Percentiles rank a stretch among this genome's conserved stretches.
Evolutionary conservation across 1,140 invertebrate species (phyloP).

Genomic region (Neodiprion lecontei): DNA sequence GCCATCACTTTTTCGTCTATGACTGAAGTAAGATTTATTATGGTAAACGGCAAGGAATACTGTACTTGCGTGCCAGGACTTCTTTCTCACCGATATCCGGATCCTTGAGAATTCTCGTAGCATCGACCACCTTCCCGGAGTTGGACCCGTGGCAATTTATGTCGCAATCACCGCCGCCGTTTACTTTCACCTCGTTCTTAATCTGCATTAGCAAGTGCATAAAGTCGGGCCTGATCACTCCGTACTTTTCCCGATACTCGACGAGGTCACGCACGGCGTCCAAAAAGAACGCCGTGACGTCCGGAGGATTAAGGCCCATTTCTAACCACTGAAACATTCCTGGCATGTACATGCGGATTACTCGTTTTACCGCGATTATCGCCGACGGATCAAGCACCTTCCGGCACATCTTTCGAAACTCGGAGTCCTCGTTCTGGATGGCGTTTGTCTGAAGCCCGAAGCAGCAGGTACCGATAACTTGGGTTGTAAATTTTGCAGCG

Average conservation of each 20-base stretch:
- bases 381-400: constrained; percentile 34
- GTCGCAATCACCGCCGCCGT: constrained; percentile 34
- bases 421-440: constrained; percentile 52
- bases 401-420: constrained; percentile 49
- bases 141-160: background rate
- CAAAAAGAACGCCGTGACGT: constrained; percentile 21
- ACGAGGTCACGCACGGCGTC: constrained; percentile 31
- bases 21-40: constrained; percentile 14
- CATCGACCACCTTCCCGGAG: constrained; percentile 4
- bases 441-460: constrained; percentile 59
- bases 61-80: background rate
- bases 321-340: constrained; percentile 18
- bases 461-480: constrained; percentile 58
- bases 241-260: constrained; percentile 28
- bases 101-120: constrained; percentile 3
- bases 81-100: constrained; percentile 12
- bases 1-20: constrained; percentile 28
- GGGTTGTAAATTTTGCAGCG: constrained; percentile 59
- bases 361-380: constrained; percentile 24
- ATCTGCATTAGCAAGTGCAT: constrained; percentile 35
- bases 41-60: background rate
- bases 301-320: constrained; percentile 19
- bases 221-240: constrained; percentile 32
- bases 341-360: constrained; percentile 25
- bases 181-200: constrained; percentile 43